Conservation (phyloP, 2,888 invertebrate genomes). For the Timema podura region DNA sequence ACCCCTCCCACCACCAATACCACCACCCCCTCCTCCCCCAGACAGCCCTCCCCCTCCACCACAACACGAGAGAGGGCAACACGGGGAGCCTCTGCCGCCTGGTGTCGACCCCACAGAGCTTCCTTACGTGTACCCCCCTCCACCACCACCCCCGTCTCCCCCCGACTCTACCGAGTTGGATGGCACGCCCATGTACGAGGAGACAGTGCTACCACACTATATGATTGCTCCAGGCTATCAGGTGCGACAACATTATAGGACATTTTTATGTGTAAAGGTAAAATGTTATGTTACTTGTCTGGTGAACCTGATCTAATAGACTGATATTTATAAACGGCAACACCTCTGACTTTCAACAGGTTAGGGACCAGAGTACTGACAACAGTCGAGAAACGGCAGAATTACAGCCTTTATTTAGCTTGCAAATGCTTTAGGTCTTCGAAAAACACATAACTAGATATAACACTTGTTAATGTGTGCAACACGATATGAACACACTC, state of each 20-base stretch:
- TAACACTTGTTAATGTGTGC: too few relatives aligned
- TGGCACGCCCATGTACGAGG: conserved; percentile 10
- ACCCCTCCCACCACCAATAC: conserved; percentile 35
- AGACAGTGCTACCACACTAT: conserved; percentile 27
- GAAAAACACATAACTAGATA: too few relatives aligned
- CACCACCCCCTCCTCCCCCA: conserved; percentile 35
- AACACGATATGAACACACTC: too few relatives aligned
- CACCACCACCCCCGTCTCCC: conserved; percentile 39
- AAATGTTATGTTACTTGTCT: too few relatives aligned
- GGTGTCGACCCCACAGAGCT: conserved; percentile 51
- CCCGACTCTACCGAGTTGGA: conserved; percentile 41
- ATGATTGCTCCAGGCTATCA: conserved; percentile 42
- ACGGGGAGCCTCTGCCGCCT: conserved; percentile 50
- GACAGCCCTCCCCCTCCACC: conserved; percentile 29
- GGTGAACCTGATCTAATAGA: too few relatives aligned
- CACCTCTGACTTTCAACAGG: too few relatives aligned
- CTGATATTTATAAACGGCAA: too few relatives aligned
- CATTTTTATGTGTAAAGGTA: conserved; percentile 29
- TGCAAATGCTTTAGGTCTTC: too few relatives aligned
- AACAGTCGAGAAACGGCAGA: too few relatives aligned
- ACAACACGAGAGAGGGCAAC: conserved; percentile 16
- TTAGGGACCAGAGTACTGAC: too few relatives aligned
- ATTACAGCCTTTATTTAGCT: too few relatives aligned
- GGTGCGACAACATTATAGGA: conserved; percentile 39
- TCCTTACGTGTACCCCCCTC: conserved; percentile 37